phyloP scores from a whole-genome alignment of 2,113 vertebrate species.

The Clarias macrocephalus region DNA sequence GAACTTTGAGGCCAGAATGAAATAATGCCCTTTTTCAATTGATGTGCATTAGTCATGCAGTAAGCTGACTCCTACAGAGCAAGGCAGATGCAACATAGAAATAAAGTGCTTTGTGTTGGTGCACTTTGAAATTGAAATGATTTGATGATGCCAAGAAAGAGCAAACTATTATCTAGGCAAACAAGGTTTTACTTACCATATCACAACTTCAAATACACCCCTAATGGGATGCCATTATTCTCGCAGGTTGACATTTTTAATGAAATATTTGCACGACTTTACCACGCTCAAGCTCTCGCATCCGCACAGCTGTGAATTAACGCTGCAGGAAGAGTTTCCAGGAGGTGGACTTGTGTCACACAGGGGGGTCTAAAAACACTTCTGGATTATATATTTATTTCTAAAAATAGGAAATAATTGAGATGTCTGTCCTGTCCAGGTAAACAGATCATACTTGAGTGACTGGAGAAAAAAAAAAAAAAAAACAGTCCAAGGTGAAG shows the following conservation, averaged over 20 bases:
- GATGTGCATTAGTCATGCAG: slow-evolving; percentile 3
- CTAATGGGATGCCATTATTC: not conserved
- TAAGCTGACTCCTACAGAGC: not conserved
- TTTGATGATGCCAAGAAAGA: slow-evolving; percentile 8
- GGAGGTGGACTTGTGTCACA: not conserved
- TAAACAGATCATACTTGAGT: not conserved
- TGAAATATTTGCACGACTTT: not conserved
- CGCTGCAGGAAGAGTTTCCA: not conserved
- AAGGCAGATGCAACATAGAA: not conserved
- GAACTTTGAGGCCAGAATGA: not conserved
- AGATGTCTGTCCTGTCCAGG: not conserved
- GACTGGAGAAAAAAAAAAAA: too few species aligned
- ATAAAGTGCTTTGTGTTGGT: not conserved
- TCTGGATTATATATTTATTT: not conserved
- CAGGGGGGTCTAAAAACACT: not conserved
- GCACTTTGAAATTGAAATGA: slow-evolving; percentile 16
- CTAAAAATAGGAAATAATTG: not conserved
- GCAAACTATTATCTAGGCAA: not conserved
- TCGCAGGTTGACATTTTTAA: not conserved
- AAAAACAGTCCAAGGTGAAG: not conserved
- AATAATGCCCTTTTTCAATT: not conserved
- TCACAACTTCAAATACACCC: not conserved
- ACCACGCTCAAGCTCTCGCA: not conserved
- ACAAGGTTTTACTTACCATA: not conserved
- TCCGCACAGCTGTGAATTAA: not conserved